Percentiles rank a stretch among this genome's conserved stretches.
These are phyloP conservation scores for Tenthredo amoena DNA, from an alignment of 2,888 invertebrate genomes.

Conservation along the genomic window DNA sequence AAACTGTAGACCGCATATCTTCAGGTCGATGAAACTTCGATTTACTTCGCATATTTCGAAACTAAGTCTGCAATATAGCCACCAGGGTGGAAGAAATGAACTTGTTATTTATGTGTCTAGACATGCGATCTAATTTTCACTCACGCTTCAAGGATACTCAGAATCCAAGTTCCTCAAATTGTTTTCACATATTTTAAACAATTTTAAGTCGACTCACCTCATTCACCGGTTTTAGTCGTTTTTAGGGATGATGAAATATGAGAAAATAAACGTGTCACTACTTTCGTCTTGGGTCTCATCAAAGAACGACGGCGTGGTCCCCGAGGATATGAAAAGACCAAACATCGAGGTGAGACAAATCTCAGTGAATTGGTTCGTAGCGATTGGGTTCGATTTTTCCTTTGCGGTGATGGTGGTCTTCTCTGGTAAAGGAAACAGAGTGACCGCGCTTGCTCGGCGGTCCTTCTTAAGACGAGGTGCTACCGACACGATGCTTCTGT, in stretches of 20 bases:
- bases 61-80: not conserved
- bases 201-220: no score
- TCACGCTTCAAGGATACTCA: not conserved
- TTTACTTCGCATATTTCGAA: not conserved
- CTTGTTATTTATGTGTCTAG: not conserved
- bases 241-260: no score
- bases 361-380: not conserved
- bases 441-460: not conserved
- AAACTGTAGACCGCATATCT: not conserved
- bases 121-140: not conserved
- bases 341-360: not conserved
- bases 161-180: not conserved
- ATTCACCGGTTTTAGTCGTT: no score
- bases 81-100: not conserved
- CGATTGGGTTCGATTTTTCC: not conserved
- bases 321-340: not conserved
- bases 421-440: not conserved
- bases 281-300: not conserved
- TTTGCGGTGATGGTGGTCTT: not conserved
- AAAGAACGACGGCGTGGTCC: not conserved
- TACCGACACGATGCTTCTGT: constrained; percentile 13
- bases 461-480: not conserved
- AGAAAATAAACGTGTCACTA: no score
- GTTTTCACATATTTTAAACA: no score
- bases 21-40: not conserved